Base-by-base conservation (phyloP, 2,888 invertebrate genomes). In the Lasioglossum pauxillum region DNA sequence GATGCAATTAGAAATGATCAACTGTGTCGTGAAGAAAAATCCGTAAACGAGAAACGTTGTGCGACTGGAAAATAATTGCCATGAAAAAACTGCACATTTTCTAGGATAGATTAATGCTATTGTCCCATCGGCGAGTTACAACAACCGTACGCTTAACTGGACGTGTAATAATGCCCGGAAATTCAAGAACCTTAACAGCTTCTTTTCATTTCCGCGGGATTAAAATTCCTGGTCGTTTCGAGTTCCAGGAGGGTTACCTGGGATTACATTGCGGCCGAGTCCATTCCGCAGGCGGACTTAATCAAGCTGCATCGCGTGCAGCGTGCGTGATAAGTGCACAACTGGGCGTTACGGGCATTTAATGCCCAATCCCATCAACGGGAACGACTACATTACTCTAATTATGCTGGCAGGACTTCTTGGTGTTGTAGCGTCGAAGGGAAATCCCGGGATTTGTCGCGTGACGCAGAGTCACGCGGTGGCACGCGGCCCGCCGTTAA, bases 381-480 rank as follows among this genome's bases (percentile, higher is more conserved):
- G 64, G 38, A 67, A 81, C 82, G 74, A 75, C 77, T 67, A 77
- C 80, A 81, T 87, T 81, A 85, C 64, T 83, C 89, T 89, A 88
- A 89, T 88, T 85, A 87, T 85, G 73, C 80, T 64, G 72, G 53
- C 77, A 60, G 77, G 79, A 78, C 83, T 83, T 75, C 85, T 83
- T 84, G 80, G 86, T 74, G 41, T 31, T 35, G 80, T 35, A 67
- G 64, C 49, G 57, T 75, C 64, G 57, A 23, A 80, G 80, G 78
- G 78, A 77, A 76, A 78, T 75, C 83, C 78, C 23, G 76, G 88
- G 88, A 88, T 88, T 88, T 88, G 87, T 85, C 82, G 75, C 85
- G 85, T 85, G 85, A 86, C 85, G 78, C 57, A 27, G 76, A 82
- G 82, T 82, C 85, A 80, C 85, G 85, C 38, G 82, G 67, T 23